A percentile compares a stretch with the other conserved stretches of the same genome.
phyloP scores from a whole-genome alignment of 2,113 vertebrate genomes.

The Tychaedon coryphoeus region DNA sequence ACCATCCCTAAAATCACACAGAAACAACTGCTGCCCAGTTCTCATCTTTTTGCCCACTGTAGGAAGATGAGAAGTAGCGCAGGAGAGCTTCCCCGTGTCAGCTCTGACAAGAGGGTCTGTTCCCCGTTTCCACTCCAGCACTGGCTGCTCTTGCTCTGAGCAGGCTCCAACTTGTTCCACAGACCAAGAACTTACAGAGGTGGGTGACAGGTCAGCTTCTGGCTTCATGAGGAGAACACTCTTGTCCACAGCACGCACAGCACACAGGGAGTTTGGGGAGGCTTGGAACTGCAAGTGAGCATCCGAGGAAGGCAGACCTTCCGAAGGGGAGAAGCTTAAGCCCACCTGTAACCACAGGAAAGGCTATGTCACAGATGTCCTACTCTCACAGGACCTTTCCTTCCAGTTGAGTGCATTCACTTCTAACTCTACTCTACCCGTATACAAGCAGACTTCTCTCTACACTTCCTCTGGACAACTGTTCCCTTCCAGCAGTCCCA shows the following conservation, averaged over 20 bases:
- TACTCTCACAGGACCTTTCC: not conserved
- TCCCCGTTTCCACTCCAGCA: not conserved
- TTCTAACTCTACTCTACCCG: not conserved
- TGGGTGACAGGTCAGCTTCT: conserved; percentile 72
- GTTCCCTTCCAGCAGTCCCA: not conserved
- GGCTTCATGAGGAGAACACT: conserved; percentile 83
- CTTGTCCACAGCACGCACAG: conserved; percentile 82
- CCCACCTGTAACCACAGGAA: conserved; percentile 64
- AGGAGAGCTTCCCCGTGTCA: not conserved
- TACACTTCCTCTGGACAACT: not conserved
- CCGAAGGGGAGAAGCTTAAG: conserved; percentile 70
- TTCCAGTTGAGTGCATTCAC: not conserved
- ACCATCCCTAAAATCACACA: not conserved
- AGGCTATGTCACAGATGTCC: not conserved
- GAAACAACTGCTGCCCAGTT: not conserved
- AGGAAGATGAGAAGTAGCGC: not conserved
- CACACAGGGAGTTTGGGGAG: conserved; percentile 80
- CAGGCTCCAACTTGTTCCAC: not conserved
- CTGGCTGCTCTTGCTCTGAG: not conserved
- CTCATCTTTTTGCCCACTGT: not conserved
- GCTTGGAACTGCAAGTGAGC: conserved; percentile 71
- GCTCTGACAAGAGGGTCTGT: not conserved
- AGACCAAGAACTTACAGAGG: conserved; percentile 54
- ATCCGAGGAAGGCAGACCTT: conserved; percentile 75
- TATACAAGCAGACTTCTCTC: accelerated